Base-by-base conservation (phyloP, 2,113 vertebrate species). In the Nycticebus coucang region DNA sequence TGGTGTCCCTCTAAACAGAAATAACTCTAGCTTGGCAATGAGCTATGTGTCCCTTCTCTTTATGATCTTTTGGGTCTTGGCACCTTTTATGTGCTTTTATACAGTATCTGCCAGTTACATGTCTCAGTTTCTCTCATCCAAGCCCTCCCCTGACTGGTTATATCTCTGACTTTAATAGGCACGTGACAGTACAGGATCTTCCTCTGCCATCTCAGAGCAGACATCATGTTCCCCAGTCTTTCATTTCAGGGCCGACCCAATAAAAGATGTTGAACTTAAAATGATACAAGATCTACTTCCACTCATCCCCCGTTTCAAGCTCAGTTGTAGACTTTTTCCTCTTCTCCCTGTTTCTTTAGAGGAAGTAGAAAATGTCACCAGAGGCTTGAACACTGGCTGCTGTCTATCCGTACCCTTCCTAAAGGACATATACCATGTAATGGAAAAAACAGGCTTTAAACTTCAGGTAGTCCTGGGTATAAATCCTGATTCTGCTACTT, bases 1-100 rank as follows among this genome's bases (percentile, higher is more conserved):
- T 9, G 21, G 74, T 19, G 30, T 86, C 53, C 91, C 88, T 87
- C 77, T 82, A 60, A 84, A 72, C 37, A 90, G 84, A 94, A 94
- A 87, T 41, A 88, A 84, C 64, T 69, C 59, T 60, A 89, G 28
- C 66, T n/a, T 87, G 89, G 17, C 3, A 0, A 7, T 26, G 59
- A 95, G 19, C n/a, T 30, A 0, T 11, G 41, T 14, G 57, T 74
- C 75, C 35, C 50, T 50, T 85, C 62, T 62, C 30, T 81, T 66
- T 92, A n/a, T 59, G 71, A 89, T 69, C 37, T 68, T 84, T 68
- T 62, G 64, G 60, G 59, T 80, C 68, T 84, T 84, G 84, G 79
- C 81, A 30, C 75, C 69, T 92, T 79, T 79, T 26, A 60, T 35
- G 13, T 3, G 62, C 41, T 86, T 82, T 84, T 26, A 50, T 24